phyloP scores from a whole-genome alignment of 2,113 vertebrate genomes.

The Labeo catla region DNA sequence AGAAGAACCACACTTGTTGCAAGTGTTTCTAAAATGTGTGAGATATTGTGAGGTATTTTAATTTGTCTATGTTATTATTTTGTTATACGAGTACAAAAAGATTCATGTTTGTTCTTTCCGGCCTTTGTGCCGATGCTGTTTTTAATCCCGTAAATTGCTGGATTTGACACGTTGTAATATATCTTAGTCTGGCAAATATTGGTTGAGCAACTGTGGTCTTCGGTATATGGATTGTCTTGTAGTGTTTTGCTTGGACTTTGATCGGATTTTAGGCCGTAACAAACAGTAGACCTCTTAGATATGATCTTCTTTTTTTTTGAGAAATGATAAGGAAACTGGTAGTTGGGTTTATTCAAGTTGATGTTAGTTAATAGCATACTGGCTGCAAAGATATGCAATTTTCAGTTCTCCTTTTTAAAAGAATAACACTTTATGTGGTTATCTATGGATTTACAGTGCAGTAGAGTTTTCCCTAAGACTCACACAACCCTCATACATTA shows the following conservation, averaged over 20 bases:
- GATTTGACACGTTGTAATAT: constrained; percentile 7
- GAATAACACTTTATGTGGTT: background rate
- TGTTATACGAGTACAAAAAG: background rate
- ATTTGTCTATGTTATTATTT: background rate
- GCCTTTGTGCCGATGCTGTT: background rate
- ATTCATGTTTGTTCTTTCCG: background rate
- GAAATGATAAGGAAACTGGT: background rate
- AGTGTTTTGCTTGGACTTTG: background rate
- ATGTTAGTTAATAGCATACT: background rate
- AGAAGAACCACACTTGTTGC: background rate
- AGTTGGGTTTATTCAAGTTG: background rate
- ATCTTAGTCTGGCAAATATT: background rate
- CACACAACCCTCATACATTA: background rate
- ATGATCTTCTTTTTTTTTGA: background rate
- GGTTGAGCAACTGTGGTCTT: background rate
- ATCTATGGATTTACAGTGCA: background rate
- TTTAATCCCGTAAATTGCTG: background rate
- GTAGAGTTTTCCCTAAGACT: background rate
- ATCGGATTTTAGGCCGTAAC: background rate
- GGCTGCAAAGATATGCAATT: background rate
- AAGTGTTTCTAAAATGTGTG: background rate
- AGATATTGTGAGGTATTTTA: background rate
- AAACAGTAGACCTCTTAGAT: background rate
- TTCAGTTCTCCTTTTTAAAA: background rate
- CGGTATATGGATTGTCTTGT: background rate